phyloP scores from a whole-genome alignment of 2,888 invertebrate genomes.

The Erebia palarica region DNA sequence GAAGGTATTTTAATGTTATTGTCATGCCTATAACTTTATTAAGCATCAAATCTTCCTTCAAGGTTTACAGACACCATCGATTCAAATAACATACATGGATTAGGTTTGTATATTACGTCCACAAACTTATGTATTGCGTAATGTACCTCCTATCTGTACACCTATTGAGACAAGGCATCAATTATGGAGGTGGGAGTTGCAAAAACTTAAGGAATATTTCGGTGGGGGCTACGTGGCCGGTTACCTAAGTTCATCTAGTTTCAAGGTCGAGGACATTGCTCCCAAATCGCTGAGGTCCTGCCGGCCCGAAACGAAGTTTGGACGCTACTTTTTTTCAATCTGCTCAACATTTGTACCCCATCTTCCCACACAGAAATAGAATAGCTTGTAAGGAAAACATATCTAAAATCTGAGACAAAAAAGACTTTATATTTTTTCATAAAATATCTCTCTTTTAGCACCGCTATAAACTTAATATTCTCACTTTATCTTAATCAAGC shows the following conservation, averaged over 20 bases:
- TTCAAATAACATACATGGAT: slow-evolving; percentile 11
- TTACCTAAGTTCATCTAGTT: slow-evolving; percentile 81
- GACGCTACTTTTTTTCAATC: slow-evolving; percentile 66
- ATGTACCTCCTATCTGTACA: slow-evolving; percentile 29
- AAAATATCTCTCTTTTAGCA: neutral
- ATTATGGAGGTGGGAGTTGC: slow-evolving; percentile 66
- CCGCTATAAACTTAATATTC: neutral
- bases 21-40: no score
- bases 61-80: slow-evolving; percentile 10
- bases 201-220: slow-evolving; percentile 75
- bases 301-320: slow-evolving; percentile 61
- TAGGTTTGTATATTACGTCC: slow-evolving; percentile 1
- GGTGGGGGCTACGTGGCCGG: slow-evolving; percentile 73
- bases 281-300: slow-evolving; percentile 80
- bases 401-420: neutral
- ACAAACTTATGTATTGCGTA: slow-evolving; percentile 4
- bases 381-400: neutral
- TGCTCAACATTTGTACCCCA: slow-evolving; percentile 36
- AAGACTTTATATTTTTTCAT: neutral
- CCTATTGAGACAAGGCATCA: slow-evolving; percentile 33
- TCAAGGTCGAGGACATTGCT: slow-evolving; percentile 82
- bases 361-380: slow-evolving; percentile 32
- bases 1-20: no score
- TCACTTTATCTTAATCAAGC: neutral
- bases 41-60: neutral